These are phyloP conservation scores for Champsocephalus gunnari DNA, from an alignment of 2,797 vertebrate genomes.

Conservation along the genomic window DNA sequence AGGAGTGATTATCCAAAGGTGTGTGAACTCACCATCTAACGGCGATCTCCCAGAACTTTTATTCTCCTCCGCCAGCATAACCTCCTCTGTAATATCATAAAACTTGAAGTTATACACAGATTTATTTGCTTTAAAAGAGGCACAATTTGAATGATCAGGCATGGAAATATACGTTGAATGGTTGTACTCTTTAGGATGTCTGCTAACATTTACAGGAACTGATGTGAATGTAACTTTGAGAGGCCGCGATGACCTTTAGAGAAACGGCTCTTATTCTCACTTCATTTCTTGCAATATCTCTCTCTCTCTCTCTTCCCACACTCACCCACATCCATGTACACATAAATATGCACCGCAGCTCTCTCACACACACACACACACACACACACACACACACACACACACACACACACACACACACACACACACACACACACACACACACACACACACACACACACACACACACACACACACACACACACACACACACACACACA, in stretches of 20 bases:
- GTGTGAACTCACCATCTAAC: slow-evolving; percentile 91
- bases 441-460: slow-evolving; percentile 32
- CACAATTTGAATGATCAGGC: slow-evolving; percentile 26
- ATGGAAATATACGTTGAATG: slow-evolving; percentile 30
- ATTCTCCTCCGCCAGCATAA: slow-evolving; percentile 99
- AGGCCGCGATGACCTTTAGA: slow-evolving; percentile 61
- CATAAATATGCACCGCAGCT: slow-evolving; percentile 57
- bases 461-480: slow-evolving; percentile 32
- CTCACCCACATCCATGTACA: slow-evolving; percentile 66
- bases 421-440: slow-evolving; percentile 32
- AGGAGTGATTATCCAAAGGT: neutral
- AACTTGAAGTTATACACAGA: slow-evolving; percentile 51
- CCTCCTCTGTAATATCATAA: slow-evolving; percentile 90
- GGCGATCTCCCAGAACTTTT: slow-evolving; percentile 96
- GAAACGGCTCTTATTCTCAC: slow-evolving; percentile 60
- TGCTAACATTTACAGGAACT: slow-evolving; percentile 52
- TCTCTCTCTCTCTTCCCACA: slow-evolving; percentile 69
- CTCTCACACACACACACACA: slow-evolving; percentile 19
- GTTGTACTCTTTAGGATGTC: slow-evolving; percentile 43
- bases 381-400: slow-evolving; percentile 32
- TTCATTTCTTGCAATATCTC: slow-evolving; percentile 38
- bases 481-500: slow-evolving; percentile 17
- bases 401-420: slow-evolving; percentile 32
- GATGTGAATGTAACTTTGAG: slow-evolving; percentile 45
- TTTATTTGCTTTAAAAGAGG: slow-evolving; percentile 16